Evolutionary conservation across 2,888 invertebrate species (phyloP).

Genomic region (Chelonus formosanus): DNA sequence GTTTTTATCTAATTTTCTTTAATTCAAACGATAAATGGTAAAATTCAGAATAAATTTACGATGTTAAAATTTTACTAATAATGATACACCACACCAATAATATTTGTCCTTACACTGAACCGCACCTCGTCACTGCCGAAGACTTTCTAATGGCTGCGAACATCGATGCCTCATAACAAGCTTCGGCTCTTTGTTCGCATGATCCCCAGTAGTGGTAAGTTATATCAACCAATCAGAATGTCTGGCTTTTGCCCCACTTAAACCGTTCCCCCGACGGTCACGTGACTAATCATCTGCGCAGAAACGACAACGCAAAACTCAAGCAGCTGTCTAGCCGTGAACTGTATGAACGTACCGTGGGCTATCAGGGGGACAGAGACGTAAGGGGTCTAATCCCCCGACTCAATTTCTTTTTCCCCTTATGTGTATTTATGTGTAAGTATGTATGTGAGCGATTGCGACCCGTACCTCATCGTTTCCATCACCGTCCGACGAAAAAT

Average conservation of each 20-base stretch:
- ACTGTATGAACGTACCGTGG: background rate
- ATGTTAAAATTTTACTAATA: constrained; percentile 17
- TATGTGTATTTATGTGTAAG: constrained; percentile 9
- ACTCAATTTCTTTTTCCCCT: constrained; percentile 12
- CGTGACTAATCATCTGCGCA: constrained; percentile 41
- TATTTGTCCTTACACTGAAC: constrained; percentile 35
- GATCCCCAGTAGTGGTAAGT: constrained; percentile 40
- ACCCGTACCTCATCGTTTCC: constrained; percentile 21
- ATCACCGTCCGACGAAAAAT: constrained; percentile 27
- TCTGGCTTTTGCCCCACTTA: constrained; percentile 28
- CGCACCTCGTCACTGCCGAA: constrained; percentile 50
- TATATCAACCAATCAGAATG: constrained; percentile 42
- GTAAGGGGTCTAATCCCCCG: constrained; percentile 13
- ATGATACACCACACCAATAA: constrained; percentile 24
- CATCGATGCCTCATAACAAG: constrained; percentile 46
- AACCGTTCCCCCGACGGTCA: constrained; percentile 33
- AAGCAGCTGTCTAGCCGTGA: constrained; percentile 31
- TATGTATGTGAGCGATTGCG: constrained; percentile 2
- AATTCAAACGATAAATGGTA: background rate
- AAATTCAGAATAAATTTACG: background rate
- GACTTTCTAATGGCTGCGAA: constrained; percentile 58
- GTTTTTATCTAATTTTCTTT: background rate
- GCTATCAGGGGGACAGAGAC: constrained; percentile 5
- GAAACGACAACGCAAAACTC: constrained; percentile 34
- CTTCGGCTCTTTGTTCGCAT: constrained; percentile 57